Percentiles rank a stretch among this genome's conserved stretches.
These are phyloP conservation scores for Rhegmatorhina hoffmannsi DNA, from an alignment of 2,113 vertebrate species.

Conservation along the genomic window DNA sequence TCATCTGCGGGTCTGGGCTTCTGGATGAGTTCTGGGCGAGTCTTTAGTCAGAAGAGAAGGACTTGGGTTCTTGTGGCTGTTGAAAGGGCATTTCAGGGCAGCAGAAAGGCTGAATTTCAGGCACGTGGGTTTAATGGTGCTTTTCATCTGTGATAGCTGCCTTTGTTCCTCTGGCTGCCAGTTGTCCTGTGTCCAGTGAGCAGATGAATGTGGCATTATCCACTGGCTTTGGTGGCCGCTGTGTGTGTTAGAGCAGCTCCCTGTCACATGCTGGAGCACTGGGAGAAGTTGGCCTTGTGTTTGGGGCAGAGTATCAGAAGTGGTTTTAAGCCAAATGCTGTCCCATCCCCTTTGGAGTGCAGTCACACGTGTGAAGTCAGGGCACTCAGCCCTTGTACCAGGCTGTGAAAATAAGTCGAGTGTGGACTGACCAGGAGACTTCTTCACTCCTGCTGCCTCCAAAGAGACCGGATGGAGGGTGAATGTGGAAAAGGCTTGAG, in stretches of 20 bases:
- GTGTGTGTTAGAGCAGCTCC: background rate
- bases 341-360: background rate
- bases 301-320: constrained; percentile 24
- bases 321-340: constrained; percentile 5
- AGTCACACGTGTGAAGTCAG: background rate
- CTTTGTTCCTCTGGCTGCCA: constrained; percentile 34
- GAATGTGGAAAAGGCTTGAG: background rate
- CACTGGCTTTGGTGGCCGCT: background rate
- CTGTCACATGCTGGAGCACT: constrained; percentile 56
- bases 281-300: constrained; percentile 1
- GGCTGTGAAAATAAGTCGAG: background rate
- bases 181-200: background rate
- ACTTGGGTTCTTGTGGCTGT: background rate
- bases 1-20: background rate
- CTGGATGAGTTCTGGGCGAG: constrained; percentile 6
- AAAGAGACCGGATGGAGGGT: background rate
- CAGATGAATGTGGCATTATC: constrained; percentile 56
- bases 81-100: constrained; percentile 4
- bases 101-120: background rate
- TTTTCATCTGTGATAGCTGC: constrained; percentile 37
- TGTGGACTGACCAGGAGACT: background rate
- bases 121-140: background rate
- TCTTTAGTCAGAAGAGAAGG: constrained; percentile 14
- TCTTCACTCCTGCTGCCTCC: background rate
- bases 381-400: background rate